Percentiles rank a stretch among this genome's conserved stretches.
Evolutionary conservation across 2,888 invertebrate genomes (phyloP).

Genomic region (Drosophila phalerata): DNA sequence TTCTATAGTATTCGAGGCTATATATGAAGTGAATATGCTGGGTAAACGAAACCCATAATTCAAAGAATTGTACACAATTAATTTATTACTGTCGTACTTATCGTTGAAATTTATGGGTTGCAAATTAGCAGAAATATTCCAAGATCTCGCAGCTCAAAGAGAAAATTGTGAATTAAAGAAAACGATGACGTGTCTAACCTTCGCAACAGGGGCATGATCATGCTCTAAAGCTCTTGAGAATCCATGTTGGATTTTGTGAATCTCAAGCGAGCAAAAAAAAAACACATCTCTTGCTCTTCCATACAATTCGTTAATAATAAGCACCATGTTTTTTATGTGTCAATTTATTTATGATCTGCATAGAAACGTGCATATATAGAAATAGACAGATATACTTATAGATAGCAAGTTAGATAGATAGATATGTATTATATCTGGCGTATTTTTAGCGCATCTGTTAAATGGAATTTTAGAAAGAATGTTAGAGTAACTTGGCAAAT

Average conservation of each 20-base stretch:
- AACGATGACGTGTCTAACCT: conserved; percentile 53
- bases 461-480: conserved; percentile 42
- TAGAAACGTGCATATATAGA: conserved; percentile 32
- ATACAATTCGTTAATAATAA: conserved; percentile 38
- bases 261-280: conserved; percentile 3
- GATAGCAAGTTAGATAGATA: conserved; percentile 8
- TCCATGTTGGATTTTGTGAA: conserved; percentile 30
- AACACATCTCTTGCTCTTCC: conserved; percentile 8
- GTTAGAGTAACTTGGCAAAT: conserved; percentile 14
- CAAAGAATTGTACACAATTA: conserved; percentile 29
- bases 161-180: conserved; percentile 3
- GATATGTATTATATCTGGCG: conserved; percentile 12
- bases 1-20: too few relatives aligned
- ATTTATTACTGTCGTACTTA: conserved; percentile 71
- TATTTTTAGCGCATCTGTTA: conserved; percentile 65
- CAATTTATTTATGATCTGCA: conserved; percentile 63
- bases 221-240: conserved; percentile 8
- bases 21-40: background rate
- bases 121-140: conserved; percentile 53
- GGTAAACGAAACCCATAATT: conserved; percentile 18
- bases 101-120: conserved; percentile 58
- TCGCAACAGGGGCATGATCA: conserved; percentile 30
- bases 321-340: conserved; percentile 60
- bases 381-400: conserved; percentile 17
- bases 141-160: conserved; percentile 23